Evolutionary conservation across 2,113 vertebrate genomes (phyloP).

Genomic region (Notiomystis cincta): DNA sequence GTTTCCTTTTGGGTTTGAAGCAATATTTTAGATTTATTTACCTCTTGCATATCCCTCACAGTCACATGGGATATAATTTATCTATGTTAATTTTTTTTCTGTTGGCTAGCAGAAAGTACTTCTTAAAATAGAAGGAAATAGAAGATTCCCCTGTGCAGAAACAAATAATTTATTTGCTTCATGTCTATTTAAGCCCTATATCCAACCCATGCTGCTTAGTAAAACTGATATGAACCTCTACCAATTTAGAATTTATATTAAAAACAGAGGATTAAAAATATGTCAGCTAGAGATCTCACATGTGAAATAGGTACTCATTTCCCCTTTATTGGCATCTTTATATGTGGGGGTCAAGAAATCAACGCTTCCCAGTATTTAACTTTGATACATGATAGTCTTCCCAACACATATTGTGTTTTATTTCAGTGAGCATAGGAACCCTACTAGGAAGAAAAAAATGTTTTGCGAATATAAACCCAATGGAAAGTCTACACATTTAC

Average conservation of each 20-base stretch:
- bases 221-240: not conserved
- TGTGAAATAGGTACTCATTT: not conserved
- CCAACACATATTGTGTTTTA: not conserved
- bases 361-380: not conserved
- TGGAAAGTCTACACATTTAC: not conserved
- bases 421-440: not conserved
- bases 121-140: not conserved
- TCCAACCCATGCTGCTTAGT: not conserved
- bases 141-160: not conserved
- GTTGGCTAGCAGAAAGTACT: not conserved
- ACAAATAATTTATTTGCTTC: not conserved
- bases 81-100: not conserved
- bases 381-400: not conserved
- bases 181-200: not conserved
- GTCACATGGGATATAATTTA: not conserved
- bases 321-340: not conserved
- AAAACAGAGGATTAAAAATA: not conserved
- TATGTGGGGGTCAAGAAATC: not conserved
- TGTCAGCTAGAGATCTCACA: not conserved
- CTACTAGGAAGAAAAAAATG: not conserved
- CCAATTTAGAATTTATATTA: not conserved
- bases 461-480: not conserved
- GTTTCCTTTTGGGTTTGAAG: not conserved
- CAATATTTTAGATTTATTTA: not conserved
- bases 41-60: not conserved